phyloP scores from a whole-genome alignment of 2,888 invertebrate species.

The Pseudococcus jackbeardsleyi region DNA sequence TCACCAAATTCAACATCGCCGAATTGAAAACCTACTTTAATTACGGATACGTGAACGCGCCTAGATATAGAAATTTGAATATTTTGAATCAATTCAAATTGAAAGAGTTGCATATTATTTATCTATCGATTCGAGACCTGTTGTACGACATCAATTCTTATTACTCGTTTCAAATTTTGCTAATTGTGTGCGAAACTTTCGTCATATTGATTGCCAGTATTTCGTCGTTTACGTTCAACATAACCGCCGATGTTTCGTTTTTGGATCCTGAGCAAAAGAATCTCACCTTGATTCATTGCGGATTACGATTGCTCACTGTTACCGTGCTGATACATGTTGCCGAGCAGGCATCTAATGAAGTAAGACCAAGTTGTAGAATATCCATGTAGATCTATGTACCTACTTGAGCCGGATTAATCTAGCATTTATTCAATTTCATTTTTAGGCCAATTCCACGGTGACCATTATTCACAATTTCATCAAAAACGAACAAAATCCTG shows the following conservation, averaged over 20 bases:
- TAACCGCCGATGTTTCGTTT: conserved; percentile 41
- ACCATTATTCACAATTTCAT: conserved; percentile 59
- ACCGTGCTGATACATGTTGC: conserved; percentile 53
- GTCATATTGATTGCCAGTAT: conserved; percentile 63
- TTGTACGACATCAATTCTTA: conserved; percentile 64
- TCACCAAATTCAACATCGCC: conserved; percentile 34
- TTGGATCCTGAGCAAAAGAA: conserved; percentile 7
- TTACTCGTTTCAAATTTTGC: conserved; percentile 65
- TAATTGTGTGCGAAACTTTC: conserved; percentile 65
- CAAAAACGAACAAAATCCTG: conserved; percentile 59
- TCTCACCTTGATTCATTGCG: conserved; percentile 60
- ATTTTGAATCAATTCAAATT: conserved; percentile 52
- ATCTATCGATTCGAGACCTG: conserved; percentile 60
- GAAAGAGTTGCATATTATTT: conserved; percentile 60
- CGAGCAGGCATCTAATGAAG: conserved; percentile 55
- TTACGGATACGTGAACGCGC: conserved; percentile 38
- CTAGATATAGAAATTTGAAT: conserved; percentile 53
- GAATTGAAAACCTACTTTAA: conserved; percentile 54
- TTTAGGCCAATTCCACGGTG: conserved; percentile 60
- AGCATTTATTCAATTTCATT: background rate
- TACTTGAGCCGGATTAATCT: too few relatives aligned
- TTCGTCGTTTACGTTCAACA: conserved; percentile 63
- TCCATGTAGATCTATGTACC: too few relatives aligned
- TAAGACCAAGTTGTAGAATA: conserved; percentile 19
- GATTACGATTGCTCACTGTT: conserved; percentile 42